These are phyloP conservation scores for Nycteola revayana DNA, from an alignment of 2,888 invertebrate genomes.

Conservation along the genomic window DNA sequence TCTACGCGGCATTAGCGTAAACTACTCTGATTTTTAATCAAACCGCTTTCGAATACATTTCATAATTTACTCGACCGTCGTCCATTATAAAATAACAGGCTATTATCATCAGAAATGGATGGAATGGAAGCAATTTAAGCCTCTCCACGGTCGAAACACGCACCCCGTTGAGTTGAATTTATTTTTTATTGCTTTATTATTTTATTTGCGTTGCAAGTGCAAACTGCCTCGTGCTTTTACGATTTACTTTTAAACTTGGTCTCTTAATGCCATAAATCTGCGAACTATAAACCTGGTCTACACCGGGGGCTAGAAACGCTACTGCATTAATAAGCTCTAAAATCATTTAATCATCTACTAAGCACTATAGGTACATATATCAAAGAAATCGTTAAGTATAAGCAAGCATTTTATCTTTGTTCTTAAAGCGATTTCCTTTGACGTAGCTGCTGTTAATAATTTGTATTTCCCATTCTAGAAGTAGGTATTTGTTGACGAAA, in stretches of 20 bases:
- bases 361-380: slow-evolving; percentile 38
- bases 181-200: slow-evolving; percentile 72
- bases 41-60: slow-evolving; percentile 46
- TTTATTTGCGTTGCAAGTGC: slow-evolving; percentile 67
- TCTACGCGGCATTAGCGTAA: slow-evolving; percentile 55
- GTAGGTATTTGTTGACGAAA: slow-evolving; percentile 55
- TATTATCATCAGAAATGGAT: slow-evolving; percentile 53
- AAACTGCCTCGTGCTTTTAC: slow-evolving; percentile 67
- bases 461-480: slow-evolving; percentile 44
- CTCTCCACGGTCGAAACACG: slow-evolving; percentile 50
- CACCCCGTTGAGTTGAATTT: slow-evolving; percentile 55
- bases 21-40: slow-evolving; percentile 49
- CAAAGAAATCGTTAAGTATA: slow-evolving; percentile 44
- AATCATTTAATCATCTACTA: slow-evolving; percentile 58
- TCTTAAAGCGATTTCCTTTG: slow-evolving; percentile 44
- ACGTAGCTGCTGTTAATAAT: slow-evolving; percentile 43
- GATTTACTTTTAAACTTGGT: slow-evolving; percentile 64
- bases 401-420: slow-evolving; percentile 36
- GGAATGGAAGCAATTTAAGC: slow-evolving; percentile 56
- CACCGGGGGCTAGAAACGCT: slow-evolving; percentile 54
- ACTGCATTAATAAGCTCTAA: slow-evolving; percentile 58
- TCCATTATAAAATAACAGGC: slow-evolving; percentile 51
- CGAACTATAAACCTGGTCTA: slow-evolving; percentile 54
- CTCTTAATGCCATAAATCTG: slow-evolving; percentile 57
- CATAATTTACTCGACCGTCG: slow-evolving; percentile 43